Conservation (phyloP, 2,113 vertebrate species). For the Gnathonemus echidnorhynchus region DNA sequence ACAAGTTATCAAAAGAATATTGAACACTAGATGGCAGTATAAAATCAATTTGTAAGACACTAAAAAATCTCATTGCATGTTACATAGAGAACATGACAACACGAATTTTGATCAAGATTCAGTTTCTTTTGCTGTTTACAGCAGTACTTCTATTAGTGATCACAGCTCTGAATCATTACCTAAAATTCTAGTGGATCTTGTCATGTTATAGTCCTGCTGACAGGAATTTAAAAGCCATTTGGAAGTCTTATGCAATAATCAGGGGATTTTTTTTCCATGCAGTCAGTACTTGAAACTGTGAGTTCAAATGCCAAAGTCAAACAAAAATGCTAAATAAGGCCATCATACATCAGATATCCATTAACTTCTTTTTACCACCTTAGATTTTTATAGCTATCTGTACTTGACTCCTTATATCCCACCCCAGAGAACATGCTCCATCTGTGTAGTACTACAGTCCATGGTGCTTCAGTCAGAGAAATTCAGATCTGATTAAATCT, state of each 20-base stretch:
- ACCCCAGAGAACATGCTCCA: not conserved
- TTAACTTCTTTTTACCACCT: not conserved
- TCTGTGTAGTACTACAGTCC: not conserved
- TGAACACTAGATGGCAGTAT: slow-evolving; percentile 15
- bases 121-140: not conserved
- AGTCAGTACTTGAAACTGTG: not conserved
- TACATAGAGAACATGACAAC: not conserved
- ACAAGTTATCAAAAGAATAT: not conserved
- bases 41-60: not conserved
- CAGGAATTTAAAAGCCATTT: not conserved
- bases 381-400: not conserved
- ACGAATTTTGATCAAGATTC: not conserved
- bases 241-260: slow-evolving; percentile 14
- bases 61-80: not conserved
- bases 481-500: not conserved
- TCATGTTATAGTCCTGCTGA: not conserved
- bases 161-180: not conserved
- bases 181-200: not conserved
- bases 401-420: not conserved
- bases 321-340: not conserved
- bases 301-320: not conserved
- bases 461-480: not conserved
- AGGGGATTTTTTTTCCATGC: not conserved
- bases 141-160: not conserved
- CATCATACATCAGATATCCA: not conserved